Base-by-base conservation (phyloP, 2,113 vertebrate species). In the Macaca mulatta region DNA sequence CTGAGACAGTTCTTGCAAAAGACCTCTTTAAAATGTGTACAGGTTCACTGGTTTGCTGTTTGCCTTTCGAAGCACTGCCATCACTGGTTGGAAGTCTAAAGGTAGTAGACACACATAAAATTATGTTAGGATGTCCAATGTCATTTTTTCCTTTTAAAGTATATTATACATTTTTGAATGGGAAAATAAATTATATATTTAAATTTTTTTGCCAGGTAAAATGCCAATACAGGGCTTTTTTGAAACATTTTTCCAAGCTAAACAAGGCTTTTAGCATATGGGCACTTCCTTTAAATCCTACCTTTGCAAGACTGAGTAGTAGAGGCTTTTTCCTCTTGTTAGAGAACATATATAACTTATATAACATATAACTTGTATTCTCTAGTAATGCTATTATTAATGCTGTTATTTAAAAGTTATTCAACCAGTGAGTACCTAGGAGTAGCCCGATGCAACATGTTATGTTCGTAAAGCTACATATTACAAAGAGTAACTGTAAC, bases 21-120 rank as follows among this genome's bases (percentile, higher is more conserved):
- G 99, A 99, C 81, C 99, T 99, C 97, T 99, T 99, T 57, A 99
- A 99, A 98, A 99, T 99, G 95, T 99, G 99, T 23, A 99, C 99
- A 1, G 99, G 99, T 95, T 99, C 99, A 93, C 99, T 99, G 64
- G 99, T 99, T 98, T 99, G 99, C 98, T 99, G 99, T 92, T 99
- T 99, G 77, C 99, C 99, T 99, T 99, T 99, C 13, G 99, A 99
- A 32, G 99, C 98, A 95, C 99, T 99, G 90, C 99, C 99, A 97
- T 99, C 99, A 98, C 99, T 99, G 55, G 99, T 99, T 75, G 99
- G 99, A 94, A 99, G 99, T 98, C 99, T 99, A 93, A 52, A 98
- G 80, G 4, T 3, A 98, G 92, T 48, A 97, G 45, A 97, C 95
- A 90, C 4, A 96, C 8, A 75, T 23, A 89, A 86, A 74, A 12